Conservation (phyloP, 2,888 invertebrate species). For the Aphodius sticticus region DNA sequence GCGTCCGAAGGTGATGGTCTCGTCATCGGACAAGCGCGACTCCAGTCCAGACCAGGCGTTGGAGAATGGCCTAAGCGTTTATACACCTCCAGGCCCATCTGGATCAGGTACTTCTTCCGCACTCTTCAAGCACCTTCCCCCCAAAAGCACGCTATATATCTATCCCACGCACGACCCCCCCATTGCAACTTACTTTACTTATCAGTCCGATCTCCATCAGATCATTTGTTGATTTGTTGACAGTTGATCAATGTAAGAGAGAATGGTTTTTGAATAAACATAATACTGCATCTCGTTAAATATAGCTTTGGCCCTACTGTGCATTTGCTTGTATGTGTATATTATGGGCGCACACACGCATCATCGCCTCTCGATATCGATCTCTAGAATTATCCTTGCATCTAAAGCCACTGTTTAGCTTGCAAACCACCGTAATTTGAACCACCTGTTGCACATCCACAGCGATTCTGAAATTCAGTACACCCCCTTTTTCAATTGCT, state of each 20-base stretch:
- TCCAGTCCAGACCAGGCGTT: constrained; percentile 51
- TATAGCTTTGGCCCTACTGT: background rate
- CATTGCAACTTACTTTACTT: background rate
- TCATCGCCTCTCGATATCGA: constrained; percentile 37
- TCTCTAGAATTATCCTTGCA: constrained; percentile 51
- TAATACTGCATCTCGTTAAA: background rate
- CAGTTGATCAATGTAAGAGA: too few relatives aligned
- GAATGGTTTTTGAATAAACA: background rate
- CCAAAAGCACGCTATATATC: constrained; percentile 12
- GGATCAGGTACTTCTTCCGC: constrained; percentile 54
- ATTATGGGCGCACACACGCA: constrained; percentile 6
- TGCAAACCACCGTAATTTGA: constrained; percentile 57
- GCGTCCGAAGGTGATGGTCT: constrained; percentile 58
- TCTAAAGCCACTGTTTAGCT: constrained; percentile 45
- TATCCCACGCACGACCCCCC: background rate
- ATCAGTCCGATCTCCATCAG: background rate
- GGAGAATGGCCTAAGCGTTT: constrained; percentile 60
- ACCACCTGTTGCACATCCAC: constrained; percentile 55
- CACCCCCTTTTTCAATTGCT: constrained; percentile 17
- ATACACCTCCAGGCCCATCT: constrained; percentile 60
- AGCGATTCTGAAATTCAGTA: constrained; percentile 12
- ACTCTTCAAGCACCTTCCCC: constrained; percentile 26
- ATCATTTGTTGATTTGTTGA: too few relatives aligned
- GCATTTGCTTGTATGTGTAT: constrained; percentile 12
- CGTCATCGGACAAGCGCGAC: constrained; percentile 57